A percentile compares a stretch with the other conserved stretches of the same genome.
These are phyloP conservation scores for Tanytarsus gracilentus DNA, from an alignment of 2,888 invertebrate genomes.

Conservation along the genomic window DNA sequence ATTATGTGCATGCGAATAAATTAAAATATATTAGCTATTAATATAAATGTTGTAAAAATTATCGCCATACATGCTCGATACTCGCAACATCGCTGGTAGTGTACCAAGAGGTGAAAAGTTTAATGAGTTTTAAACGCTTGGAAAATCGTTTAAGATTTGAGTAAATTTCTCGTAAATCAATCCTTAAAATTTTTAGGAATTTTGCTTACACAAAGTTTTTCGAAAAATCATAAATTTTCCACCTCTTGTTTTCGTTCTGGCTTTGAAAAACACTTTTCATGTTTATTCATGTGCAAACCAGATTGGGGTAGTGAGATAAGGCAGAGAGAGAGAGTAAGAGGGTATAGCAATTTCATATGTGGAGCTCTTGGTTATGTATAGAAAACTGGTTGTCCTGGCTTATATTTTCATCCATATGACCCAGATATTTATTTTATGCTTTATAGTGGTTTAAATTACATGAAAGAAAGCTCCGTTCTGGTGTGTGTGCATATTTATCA, in stretches of 20 bases:
- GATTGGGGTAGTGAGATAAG: slow-evolving; percentile 23
- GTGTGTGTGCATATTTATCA: slow-evolving; percentile 17
- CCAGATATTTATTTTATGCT: slow-evolving; percentile 22
- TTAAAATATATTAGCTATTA: slow-evolving; percentile 29
- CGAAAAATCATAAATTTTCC: neutral
- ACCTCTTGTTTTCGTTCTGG: neutral
- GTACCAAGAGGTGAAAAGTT: no score
- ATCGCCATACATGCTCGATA: slow-evolving; percentile 18
- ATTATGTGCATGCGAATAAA: slow-evolving; percentile 29
- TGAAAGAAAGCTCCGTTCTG: neutral
- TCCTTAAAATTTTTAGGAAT: no score
- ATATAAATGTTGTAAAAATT: slow-evolving; percentile 25
- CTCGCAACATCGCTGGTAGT: neutral
- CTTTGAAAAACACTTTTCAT: slow-evolving; percentile 8
- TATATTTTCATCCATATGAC: slow-evolving; percentile 24
- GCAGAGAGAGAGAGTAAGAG: no score
- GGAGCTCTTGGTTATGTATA: no score
- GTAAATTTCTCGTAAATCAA: no score
- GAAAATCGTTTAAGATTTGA: no score
- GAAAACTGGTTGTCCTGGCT: no score
- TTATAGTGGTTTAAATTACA: slow-evolving; percentile 21
- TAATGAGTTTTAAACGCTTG: no score
- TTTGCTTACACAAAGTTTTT: neutral
- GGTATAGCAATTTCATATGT: neutral
- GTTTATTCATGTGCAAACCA: slow-evolving; percentile 29